Evolutionary conservation across 2,888 invertebrate genomes (phyloP), one percentile per base, ranked within the genome.

Genomic region (Galerucella nymphaeae): DNA sequence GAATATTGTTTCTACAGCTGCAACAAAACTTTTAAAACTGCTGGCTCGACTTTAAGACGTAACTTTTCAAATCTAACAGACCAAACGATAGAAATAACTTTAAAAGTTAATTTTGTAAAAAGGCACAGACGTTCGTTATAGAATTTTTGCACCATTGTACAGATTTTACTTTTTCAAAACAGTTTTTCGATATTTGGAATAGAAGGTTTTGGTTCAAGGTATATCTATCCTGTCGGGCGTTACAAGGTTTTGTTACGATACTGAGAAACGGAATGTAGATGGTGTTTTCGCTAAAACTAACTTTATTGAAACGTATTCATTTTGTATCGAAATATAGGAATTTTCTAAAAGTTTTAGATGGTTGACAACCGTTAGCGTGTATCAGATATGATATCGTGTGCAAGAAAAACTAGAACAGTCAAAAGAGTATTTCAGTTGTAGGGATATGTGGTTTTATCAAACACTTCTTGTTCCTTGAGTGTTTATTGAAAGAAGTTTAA

Each of bases 91-190:
- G 73, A 75, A 72, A 69, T 66, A 48, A 76, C 75, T 72, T 75
- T 73, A 61, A 76, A 79, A 79, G 76, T 79, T 79, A 70, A 66
- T 72, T 64, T 76, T 67, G 70, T 61, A 64, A 71, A 76, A 74
- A 71, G 74, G 53, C 62, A 45, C 50, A 70, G 67, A 70, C 70
- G 74, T 71, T 71, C 41, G 66, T 70, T 41, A 64, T 62, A 55
- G 63, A 66, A 61, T 53, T 38, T n/a, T 71, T 61, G 48, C 50
- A 18, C 45, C 30, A 68, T 72, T 59, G 61, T 55, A 23, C 53
- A 58, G 57, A 72, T 75, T 70, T 70, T 70, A 30, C n/a, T 50
- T 50, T 59, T 59, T 48, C 48, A 61, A 48, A 67, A 30, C 59
- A 23, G 59, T 18, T 59, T 45, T 45, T 20, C 48, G 23, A 64